Evolutionary conservation across 2,888 invertebrate genomes (phyloP).

Genomic region (Elysia crispata): DNA sequence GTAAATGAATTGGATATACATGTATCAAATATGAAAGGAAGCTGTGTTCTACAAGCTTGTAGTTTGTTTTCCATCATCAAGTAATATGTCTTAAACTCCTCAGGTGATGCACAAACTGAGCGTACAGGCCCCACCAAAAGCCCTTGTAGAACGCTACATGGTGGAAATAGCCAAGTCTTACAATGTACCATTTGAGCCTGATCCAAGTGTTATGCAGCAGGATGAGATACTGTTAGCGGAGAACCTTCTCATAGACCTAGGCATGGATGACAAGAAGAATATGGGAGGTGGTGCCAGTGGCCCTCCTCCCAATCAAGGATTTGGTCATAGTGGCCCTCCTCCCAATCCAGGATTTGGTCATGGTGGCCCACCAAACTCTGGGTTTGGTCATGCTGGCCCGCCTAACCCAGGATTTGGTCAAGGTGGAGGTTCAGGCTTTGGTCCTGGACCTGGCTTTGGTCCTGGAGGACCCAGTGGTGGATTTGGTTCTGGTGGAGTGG

Average conservation of each 20-base stretch:
- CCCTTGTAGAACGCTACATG: constrained; percentile 93
- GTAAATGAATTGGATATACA: too few relatives aligned
- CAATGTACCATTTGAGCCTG: constrained; percentile 95
- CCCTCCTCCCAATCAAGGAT: constrained; percentile 45
- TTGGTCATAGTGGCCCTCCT: constrained; percentile 48
- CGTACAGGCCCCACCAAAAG: constrained; percentile 91
- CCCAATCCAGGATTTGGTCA: too few relatives aligned
- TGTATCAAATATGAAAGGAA: too few relatives aligned
- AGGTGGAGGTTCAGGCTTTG: too few relatives aligned
- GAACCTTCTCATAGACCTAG: constrained; percentile 70
- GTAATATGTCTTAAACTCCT: neutral
- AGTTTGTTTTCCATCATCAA: too few relatives aligned
- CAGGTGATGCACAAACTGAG: constrained; percentile 77
- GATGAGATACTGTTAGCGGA: constrained; percentile 70
- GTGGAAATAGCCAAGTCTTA: constrained; percentile 98
- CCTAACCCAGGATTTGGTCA: too few relatives aligned
- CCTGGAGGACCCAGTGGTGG: too few relatives aligned
- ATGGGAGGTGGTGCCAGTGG: constrained; percentile 55
- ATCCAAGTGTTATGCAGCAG: constrained; percentile 81
- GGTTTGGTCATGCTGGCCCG: too few relatives aligned
- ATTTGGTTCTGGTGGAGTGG: too few relatives aligned
- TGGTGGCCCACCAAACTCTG: too few relatives aligned
- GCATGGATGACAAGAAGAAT: constrained; percentile 61
- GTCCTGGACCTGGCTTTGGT: too few relatives aligned
- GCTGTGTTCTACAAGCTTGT: too few relatives aligned